Base-by-base conservation (phyloP, 92 coral and sea anemone genomes). In the Palythoa caribaeorum region DNA sequence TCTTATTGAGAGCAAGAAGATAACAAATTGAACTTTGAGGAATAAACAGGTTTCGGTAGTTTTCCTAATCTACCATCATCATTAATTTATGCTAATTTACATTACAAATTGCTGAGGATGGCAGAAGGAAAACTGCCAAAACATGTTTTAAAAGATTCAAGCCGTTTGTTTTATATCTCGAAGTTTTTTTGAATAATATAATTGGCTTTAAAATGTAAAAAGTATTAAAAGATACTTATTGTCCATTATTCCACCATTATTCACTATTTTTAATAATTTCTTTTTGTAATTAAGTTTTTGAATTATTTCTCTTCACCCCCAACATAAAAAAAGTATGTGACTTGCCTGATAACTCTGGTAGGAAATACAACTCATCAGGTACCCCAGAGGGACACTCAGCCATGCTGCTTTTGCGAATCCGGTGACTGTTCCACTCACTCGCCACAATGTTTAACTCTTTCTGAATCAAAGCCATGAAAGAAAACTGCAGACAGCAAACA, bases 341-440 rank as follows among this genome's bases (percentile, higher is more conserved):
- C 78, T 84, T 86, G 79, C 76, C 76, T 86, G 89, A 75, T 38
- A 62, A 47, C 83, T 69, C 81, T 38, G 89, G 71, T 89, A 89
- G 40, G 89, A 81, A 77, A 84, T 89, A 89, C 63, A 84, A 77
- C 74, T 83, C 92, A 69, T 89, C 92, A 66, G 92, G 92, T 55
- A 83, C 84, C 85, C 92, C 92, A 16, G 92, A 66, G 63, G 76
- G 92, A 71, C 92, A 90, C 66, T 90, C 89, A 16, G 83, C 89
- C 89, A 83, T 68, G 53, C 77, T 84, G 88, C 55, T 90, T 62
- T 78, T 63, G 71, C 92, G 38, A 38, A 90, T 90, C 63, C 88
- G 83, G 62, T 90, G 89, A 65, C 80, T 71, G 84, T 84, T 90
- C 92, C 89, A 84, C 53, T 86, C 79, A 73, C 71, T 84, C 7